Conservation (phyloP, 2,113 vertebrate species). For the Rhinolophus sinicus region DNA sequence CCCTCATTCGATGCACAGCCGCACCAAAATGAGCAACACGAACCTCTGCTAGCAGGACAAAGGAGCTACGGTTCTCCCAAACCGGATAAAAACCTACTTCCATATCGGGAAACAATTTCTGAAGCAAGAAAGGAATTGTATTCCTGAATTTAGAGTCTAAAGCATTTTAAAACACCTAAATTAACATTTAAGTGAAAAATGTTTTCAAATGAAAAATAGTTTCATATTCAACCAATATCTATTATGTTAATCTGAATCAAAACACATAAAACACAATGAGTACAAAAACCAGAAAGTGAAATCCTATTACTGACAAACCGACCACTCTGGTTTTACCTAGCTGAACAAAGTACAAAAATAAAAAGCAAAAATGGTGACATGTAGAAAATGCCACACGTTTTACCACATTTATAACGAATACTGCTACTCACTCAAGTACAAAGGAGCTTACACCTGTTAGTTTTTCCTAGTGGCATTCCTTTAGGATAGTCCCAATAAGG, state of each 20-base stretch:
- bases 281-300: constrained; percentile 48
- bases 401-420: constrained; percentile 58
- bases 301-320: constrained; percentile 27
- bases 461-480: constrained; percentile 50
- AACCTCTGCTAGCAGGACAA: constrained; percentile 62
- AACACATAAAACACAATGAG: constrained; percentile 57
- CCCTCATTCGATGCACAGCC: constrained; percentile 42
- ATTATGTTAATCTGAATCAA: constrained; percentile 57
- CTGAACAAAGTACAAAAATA: constrained; percentile 69
- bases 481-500: constrained; percentile 24
- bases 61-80: not conserved
- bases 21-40: constrained; percentile 64
- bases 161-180: constrained; percentile 52
- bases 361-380: constrained; percentile 66
- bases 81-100: constrained; percentile 58
- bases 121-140: constrained; percentile 46
- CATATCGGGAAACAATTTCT: constrained; percentile 36
- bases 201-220: constrained; percentile 51
- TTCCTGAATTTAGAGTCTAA: constrained; percentile 42
- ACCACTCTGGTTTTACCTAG: constrained; percentile 27
- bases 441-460: constrained; percentile 33
- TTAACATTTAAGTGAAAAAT: constrained; percentile 50
- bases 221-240: constrained; percentile 45
- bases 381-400: constrained; percentile 55
- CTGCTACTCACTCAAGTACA: constrained; percentile 40